Percentiles rank a stretch among this genome's conserved stretches.
These are phyloP conservation scores for Coilia nasus DNA, from an alignment of 2,797 vertebrate species.

Conservation along the genomic window DNA sequence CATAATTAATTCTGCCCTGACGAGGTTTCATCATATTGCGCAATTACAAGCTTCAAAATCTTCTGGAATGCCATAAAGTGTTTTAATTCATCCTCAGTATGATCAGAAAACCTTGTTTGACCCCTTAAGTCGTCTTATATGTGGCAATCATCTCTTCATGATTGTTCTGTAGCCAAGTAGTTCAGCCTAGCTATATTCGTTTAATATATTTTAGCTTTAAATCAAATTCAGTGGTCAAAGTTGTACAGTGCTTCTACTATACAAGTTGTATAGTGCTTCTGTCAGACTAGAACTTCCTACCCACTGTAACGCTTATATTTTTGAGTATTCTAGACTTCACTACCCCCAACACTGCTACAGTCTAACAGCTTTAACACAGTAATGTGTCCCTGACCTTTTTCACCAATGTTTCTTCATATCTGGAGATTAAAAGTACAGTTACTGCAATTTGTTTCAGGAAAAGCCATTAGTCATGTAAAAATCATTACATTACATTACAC, in stretches of 20 bases:
- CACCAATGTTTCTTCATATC: too few species aligned
- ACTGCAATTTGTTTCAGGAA: neutral
- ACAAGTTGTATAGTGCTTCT: too few species aligned
- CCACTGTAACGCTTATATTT: neutral
- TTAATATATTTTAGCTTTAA: too few species aligned
- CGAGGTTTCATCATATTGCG: neutral
- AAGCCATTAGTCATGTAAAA: neutral
- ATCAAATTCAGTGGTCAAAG: neutral
- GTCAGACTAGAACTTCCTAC: too few species aligned
- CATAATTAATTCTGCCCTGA: neutral
- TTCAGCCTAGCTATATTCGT: neutral
- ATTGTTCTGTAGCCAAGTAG: neutral
- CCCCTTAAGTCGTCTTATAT: neutral
- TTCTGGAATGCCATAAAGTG: neutral
- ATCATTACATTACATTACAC: neutral
- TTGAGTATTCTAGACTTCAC: neutral
- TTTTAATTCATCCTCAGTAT: neutral
- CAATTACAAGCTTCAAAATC: neutral
- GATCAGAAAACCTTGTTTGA: neutral
- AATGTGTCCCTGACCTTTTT: neutral
- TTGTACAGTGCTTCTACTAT: too few species aligned
- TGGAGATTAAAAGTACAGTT: too few species aligned
- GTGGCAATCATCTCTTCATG: neutral
- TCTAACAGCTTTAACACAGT: neutral
- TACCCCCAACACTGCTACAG: neutral